Percentiles rank a stretch among this genome's conserved stretches.
These are phyloP conservation scores for Pseudachorutes palmiensis DNA, from an alignment of 1,140 invertebrate species.

Conservation along the genomic window DNA sequence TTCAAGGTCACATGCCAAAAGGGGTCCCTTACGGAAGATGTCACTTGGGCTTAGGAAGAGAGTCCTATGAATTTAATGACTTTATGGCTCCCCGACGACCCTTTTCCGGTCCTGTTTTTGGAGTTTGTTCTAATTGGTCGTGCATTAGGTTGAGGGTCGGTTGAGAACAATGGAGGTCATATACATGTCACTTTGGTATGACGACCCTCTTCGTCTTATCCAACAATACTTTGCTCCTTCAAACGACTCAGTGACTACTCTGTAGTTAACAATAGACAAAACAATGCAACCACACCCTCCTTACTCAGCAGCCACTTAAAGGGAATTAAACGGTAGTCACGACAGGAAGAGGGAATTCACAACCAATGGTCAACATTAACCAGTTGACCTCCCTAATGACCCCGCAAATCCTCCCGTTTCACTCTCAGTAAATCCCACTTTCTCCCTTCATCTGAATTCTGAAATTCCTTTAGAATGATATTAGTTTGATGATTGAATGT, in stretches of 20 bases:
- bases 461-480: no score
- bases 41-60: not conserved
- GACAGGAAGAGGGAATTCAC: no score
- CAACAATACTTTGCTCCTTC: not conserved
- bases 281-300: no score
- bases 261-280: no score
- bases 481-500: no score
- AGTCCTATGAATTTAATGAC: not conserved
- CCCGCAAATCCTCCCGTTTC: no score
- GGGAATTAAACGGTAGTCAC: no score
- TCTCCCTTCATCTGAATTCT: no score
- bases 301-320: no score
- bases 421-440: no score
- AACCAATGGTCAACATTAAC: no score
- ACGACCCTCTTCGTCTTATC: slow-evolving; percentile 6
- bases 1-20: not conserved
- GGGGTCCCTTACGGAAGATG: not conserved
- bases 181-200: slow-evolving; percentile 22
- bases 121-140: not conserved
- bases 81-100: not conserved
- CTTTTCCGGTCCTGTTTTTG: not conserved
- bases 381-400: no score
- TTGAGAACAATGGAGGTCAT: slow-evolving; percentile 11
- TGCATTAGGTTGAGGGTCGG: not conserved
- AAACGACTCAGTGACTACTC: not conserved